Evolutionary conservation across 2,888 invertebrate genomes (phyloP).

Genomic region (Prionchulus punctatus): DNA sequence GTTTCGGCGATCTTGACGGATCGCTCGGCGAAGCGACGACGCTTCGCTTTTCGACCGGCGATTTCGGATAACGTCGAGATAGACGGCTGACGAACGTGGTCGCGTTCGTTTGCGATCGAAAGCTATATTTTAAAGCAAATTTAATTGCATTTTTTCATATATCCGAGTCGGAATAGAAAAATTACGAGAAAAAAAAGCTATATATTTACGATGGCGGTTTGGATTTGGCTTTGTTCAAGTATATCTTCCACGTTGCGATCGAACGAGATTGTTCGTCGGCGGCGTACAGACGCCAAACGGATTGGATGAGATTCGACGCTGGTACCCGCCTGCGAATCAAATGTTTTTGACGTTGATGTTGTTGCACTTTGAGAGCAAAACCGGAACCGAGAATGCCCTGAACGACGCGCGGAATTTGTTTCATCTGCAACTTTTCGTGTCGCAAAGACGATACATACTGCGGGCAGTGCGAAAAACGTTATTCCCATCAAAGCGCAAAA

Average conservation of each 20-base stretch:
- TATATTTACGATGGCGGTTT: too few relatives aligned
- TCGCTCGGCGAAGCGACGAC: too few relatives aligned
- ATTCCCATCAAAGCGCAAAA: constrained; percentile 82
- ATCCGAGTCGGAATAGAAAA: too few relatives aligned
- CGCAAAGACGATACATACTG: constrained; percentile 48
- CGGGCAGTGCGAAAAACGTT: constrained; percentile 84
- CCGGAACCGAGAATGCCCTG: constrained; percentile 85
- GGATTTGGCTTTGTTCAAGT: too few relatives aligned
- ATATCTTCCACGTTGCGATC: constrained; percentile 87
- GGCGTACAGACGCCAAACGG: constrained; percentile 83
- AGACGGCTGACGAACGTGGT: too few relatives aligned
- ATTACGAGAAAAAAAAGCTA: too few relatives aligned
- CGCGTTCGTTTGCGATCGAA: too few relatives aligned
- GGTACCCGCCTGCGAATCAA: constrained; percentile 79
- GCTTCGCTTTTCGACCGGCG: too few relatives aligned
- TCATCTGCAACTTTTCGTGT: not conserved
- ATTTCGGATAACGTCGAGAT: too few relatives aligned
- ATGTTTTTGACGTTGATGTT: constrained; percentile 83
- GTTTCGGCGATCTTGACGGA: too few relatives aligned
- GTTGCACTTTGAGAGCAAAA: constrained; percentile 83
- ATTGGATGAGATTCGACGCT: constrained; percentile 77
- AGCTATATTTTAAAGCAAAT: too few relatives aligned
- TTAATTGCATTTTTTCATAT: too few relatives aligned
- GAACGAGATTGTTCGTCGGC: constrained; percentile 81
- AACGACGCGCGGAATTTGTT: not conserved